A percentile compares a stretch with the other conserved stretches of the same genome.
Conservation (phyloP, 2,113 vertebrate species). For the Copsychus sechellarum region DNA sequence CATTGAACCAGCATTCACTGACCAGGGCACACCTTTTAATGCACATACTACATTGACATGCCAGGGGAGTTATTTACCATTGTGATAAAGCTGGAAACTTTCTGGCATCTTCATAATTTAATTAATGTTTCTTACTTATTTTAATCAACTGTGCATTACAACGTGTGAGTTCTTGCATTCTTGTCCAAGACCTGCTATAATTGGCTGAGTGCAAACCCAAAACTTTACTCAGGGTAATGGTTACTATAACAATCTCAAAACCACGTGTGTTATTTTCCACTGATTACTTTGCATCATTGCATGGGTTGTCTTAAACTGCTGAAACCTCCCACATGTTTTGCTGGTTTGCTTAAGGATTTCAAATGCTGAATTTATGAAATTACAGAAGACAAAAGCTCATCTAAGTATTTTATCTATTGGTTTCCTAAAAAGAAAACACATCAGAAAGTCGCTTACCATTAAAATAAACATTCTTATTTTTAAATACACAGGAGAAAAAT, state of each 20-base stretch:
- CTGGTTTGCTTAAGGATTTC: background rate
- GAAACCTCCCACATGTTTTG: background rate
- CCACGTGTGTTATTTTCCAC: background rate
- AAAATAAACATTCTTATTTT: background rate
- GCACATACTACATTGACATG: accelerated
- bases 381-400: background rate
- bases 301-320: background rate
- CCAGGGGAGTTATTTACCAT: too few relatives aligned
- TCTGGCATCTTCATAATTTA: background rate
- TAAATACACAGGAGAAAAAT: background rate
- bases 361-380: background rate
- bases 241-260: background rate
- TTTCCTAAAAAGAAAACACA: background rate
- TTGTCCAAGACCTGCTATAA: background rate
- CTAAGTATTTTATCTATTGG: background rate
- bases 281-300: background rate
- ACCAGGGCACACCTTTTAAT: background rate
- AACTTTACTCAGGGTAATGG: background rate
- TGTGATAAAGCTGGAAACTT: background rate
- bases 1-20: background rate
- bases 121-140: background rate
- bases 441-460: background rate
- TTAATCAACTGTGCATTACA: background rate
- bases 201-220: background rate
- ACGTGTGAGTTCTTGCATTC: background rate